Percentiles rank a stretch among this genome's conserved stretches.
These are phyloP conservation scores for Denticeps clupeoides DNA, from an alignment of 2,797 vertebrate genomes.

Conservation along the genomic window DNA sequence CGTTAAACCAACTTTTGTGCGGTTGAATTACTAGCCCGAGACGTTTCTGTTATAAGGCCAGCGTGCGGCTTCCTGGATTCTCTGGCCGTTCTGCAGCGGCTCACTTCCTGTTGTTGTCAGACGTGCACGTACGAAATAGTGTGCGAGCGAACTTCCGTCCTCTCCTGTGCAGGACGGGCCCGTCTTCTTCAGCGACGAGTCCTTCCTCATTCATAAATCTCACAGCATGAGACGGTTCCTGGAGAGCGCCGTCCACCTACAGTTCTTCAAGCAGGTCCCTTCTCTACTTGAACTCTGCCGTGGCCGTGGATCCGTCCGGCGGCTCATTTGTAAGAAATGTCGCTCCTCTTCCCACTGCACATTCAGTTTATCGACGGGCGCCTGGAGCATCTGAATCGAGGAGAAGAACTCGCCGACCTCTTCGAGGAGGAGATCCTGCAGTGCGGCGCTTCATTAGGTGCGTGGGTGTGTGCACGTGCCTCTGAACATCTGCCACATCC, in stretches of 20 bases:
- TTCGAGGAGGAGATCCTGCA: constrained; percentile 74
- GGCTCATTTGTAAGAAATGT: constrained; percentile 8
- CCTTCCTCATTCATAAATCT: constrained; percentile 70
- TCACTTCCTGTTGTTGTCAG: no score
- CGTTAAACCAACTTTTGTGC: no score
- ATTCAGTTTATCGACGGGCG: constrained; percentile 81
- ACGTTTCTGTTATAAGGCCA: no score
- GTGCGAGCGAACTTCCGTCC: constrained; percentile 1
- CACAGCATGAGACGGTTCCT: constrained; percentile 66
- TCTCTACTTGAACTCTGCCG: not conserved
- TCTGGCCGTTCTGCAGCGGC: no score
- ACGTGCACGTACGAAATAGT: no score
- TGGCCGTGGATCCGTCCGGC: constrained; percentile 18
- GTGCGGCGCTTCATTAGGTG: constrained; percentile 56
- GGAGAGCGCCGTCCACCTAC: constrained; percentile 69
- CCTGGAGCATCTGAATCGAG: constrained; percentile 66
- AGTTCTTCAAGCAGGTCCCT: constrained; percentile 87
- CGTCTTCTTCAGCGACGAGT: constrained; percentile 61
- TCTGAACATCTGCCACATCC: no score
- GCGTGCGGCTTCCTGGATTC: no score
- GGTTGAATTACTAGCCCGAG: no score
- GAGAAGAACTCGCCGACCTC: constrained; percentile 65
- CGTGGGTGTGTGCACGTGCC: no score
- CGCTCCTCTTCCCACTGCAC: constrained; percentile 3
- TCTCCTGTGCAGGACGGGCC: constrained; percentile 51